Percentiles rank a stretch among this genome's conserved stretches.
phyloP scores from a whole-genome alignment of 2,113 vertebrate genomes.

The Diphyllodes magnificus region DNA sequence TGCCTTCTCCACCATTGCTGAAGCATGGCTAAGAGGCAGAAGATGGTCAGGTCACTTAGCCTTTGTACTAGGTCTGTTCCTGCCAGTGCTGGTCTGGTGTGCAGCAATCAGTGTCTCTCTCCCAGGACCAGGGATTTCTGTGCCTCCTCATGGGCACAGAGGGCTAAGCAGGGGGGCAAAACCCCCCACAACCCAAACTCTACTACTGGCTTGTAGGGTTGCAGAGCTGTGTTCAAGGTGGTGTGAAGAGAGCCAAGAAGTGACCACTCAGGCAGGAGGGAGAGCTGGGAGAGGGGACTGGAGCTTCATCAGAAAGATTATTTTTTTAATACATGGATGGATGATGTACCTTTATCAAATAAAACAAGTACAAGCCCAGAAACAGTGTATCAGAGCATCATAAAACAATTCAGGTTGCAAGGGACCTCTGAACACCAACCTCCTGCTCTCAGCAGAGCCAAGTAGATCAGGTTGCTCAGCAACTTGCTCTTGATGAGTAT shows the following conservation, averaged over 20 bases:
- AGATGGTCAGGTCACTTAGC: neutral
- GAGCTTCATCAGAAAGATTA: constrained; percentile 67
- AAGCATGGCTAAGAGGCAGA: neutral
- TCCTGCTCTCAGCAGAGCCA: neutral
- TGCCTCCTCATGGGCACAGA: neutral
- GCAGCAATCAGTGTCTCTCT: neutral
- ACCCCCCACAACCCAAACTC: neutral
- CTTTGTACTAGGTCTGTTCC: neutral
- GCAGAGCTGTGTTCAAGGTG: neutral
- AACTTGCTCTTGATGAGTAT: neutral
- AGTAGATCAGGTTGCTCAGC: neutral
- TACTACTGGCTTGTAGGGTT: neutral
- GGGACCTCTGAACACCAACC: neutral
- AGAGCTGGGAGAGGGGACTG: neutral
- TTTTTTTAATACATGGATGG: constrained; percentile 76
- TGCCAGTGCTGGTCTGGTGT: neutral
- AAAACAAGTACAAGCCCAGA: constrained; percentile 63
- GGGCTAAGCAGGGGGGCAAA: neutral
- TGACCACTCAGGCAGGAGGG: neutral
- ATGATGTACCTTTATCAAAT: constrained; percentile 77
- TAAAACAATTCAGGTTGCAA: neutral
- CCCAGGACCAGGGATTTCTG: neutral
- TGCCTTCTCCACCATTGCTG: neutral
- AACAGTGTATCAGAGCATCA: neutral
- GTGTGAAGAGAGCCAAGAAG: neutral